These are phyloP conservation scores for Pseudomugil tenellus DNA, from an alignment of 2,797 vertebrate species.

Conservation along the genomic window DNA sequence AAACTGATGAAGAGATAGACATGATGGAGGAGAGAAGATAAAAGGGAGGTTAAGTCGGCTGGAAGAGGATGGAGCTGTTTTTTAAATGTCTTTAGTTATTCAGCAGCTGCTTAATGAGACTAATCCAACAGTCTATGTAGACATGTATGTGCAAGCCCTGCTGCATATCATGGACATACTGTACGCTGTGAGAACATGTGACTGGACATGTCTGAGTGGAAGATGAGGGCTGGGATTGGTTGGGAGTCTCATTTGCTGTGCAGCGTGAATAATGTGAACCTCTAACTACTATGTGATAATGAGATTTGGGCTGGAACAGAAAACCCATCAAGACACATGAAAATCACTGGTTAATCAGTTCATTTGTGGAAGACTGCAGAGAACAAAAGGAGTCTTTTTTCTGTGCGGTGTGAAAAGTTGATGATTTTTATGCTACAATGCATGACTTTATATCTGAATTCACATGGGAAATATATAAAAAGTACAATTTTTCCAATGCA, in stretches of 20 bases:
- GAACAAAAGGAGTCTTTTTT: not conserved
- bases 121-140: not conserved
- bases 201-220: constrained; percentile 5
- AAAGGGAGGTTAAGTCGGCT: constrained; percentile 45
- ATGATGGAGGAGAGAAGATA: constrained; percentile 41
- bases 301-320: constrained; percentile 40
- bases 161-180: constrained; percentile 21
- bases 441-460: not conserved
- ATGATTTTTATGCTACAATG: no score
- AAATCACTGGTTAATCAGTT: constrained; percentile 9
- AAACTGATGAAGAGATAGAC: constrained; percentile 43
- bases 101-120: not conserved
- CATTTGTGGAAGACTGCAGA: not conserved
- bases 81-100: not conserved
- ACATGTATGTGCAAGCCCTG: not conserved
- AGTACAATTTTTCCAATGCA: no score
- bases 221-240: constrained; percentile 34
- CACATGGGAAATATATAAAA: not conserved
- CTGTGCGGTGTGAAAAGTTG: not conserved
- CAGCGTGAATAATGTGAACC: constrained; percentile 57
- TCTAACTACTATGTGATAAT: constrained; percentile 55
- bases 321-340: constrained; percentile 18
- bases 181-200: constrained; percentile 13
- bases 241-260: constrained; percentile 56
- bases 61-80: constrained; percentile 27